Conservation (phyloP, 2,888 invertebrate species). For the Agrypnus murinus region DNA sequence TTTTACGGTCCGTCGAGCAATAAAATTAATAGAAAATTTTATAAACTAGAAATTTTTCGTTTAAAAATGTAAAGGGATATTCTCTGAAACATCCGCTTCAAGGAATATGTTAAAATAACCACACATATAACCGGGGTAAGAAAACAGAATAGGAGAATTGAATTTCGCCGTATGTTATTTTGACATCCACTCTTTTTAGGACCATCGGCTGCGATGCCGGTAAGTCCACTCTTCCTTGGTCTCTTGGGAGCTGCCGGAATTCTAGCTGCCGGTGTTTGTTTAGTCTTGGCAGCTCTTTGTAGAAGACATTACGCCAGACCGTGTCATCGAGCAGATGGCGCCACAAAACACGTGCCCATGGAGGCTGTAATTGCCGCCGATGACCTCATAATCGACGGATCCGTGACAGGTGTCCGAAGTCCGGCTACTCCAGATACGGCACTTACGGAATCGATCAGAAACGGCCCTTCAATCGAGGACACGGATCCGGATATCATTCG, state of each 20-base stretch:
- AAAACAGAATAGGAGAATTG: too few relatives aligned
- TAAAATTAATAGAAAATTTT: constrained; percentile 29
- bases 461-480: constrained; percentile 76
- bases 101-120: too few relatives aligned
- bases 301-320: constrained; percentile 67
- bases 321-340: constrained; percentile 61
- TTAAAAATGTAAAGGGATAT: neutral
- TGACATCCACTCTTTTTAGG: constrained; percentile 71
- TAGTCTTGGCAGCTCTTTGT: constrained; percentile 84
- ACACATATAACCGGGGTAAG: too few relatives aligned
- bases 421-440: constrained; percentile 70
- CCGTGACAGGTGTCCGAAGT: constrained; percentile 67
- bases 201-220: constrained; percentile 76
- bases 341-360: constrained; percentile 69
- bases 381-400: constrained; percentile 68
- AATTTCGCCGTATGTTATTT: neutral
- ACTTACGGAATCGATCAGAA: constrained; percentile 71
- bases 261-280: constrained; percentile 84
- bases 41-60: constrained; percentile 1
- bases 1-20: constrained; percentile 16
- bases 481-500: constrained; percentile 92
- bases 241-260: constrained; percentile 85
- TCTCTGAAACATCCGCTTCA: too few relatives aligned
- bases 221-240: constrained; percentile 85
- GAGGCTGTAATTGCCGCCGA: constrained; percentile 70